These are phyloP conservation scores for Gallinago jamesoni DNA, from an alignment of 2,113 vertebrate species.

Conservation along the genomic window DNA sequence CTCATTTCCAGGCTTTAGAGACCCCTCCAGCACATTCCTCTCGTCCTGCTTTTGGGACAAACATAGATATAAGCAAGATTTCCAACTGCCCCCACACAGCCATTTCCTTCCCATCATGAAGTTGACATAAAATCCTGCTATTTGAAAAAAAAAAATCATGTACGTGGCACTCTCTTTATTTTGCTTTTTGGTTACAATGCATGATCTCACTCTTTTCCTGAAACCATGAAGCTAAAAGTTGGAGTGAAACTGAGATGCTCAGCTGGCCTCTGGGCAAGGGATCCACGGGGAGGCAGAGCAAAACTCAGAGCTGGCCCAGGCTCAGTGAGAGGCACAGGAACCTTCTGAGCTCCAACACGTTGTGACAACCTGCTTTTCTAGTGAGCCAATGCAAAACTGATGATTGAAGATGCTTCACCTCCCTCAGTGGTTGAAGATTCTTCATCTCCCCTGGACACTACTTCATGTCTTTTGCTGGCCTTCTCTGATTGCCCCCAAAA, in stretches of 20 bases:
- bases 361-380: neutral
- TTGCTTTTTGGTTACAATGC: neutral
- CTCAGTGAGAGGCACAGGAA: neutral
- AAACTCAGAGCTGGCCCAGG: neutral
- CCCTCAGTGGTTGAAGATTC: neutral
- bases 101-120: neutral
- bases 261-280: neutral
- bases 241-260: neutral
- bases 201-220: neutral
- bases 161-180: neutral
- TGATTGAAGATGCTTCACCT: neutral
- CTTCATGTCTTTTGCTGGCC: neutral
- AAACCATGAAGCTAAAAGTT: neutral
- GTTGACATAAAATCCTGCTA: neutral
- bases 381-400: neutral
- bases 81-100: rapidly evolving
- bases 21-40: neutral
- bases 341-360: neutral
- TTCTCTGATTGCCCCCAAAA: neutral
- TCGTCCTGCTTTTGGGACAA: neutral
- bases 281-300: neutral
- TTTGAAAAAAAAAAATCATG: neutral
- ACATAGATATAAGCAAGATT: neutral
- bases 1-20: neutral
- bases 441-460: neutral